These are phyloP conservation scores for Mallotus villosus DNA, from an alignment of 2,797 vertebrate genomes.

Conservation along the genomic window DNA sequence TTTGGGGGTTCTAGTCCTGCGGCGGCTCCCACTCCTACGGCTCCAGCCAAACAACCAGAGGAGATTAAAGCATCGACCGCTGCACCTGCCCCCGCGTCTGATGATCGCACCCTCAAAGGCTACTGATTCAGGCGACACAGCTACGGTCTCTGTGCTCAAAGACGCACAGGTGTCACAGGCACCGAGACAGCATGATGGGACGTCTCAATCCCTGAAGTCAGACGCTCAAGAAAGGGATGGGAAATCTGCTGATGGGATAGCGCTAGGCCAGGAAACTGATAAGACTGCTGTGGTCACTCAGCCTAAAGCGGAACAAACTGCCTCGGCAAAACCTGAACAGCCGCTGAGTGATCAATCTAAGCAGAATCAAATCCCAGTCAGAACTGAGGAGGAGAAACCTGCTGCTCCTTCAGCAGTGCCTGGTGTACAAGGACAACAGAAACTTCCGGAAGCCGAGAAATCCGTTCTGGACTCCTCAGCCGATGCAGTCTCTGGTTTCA, in stretches of 20 bases:
- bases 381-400: constrained; percentile 36
- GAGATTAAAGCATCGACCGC: constrained; percentile 30
- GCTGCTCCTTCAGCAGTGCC: constrained; percentile 24
- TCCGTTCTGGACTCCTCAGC: constrained; percentile 76
- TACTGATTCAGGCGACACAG: constrained; percentile 30
- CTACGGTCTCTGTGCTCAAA: constrained; percentile 7
- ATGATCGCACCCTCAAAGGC: constrained; percentile 23
- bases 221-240: constrained; percentile 33
- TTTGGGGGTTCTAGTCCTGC: constrained; percentile 63
- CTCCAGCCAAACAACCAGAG: constrained; percentile 45
- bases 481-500: constrained; percentile 85
- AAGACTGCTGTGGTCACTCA: constrained; percentile 34
- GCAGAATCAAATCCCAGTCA: constrained; percentile 40
- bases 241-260: constrained; percentile 19
- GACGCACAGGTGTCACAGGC: constrained; percentile 16
- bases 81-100: constrained; percentile 13
- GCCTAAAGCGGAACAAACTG: constrained; percentile 38
- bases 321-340: constrained; percentile 21
- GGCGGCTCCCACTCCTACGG: constrained; percentile 38
- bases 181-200: constrained; percentile 27
- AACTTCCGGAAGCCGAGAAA: constrained; percentile 71
- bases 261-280: constrained; percentile 34
- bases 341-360: constrained; percentile 24
- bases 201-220: constrained; percentile 18
- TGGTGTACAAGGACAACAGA: constrained; percentile 56